phyloP scores from a whole-genome alignment of 2,797 vertebrate species.

The Poliocrania exsul region DNA sequence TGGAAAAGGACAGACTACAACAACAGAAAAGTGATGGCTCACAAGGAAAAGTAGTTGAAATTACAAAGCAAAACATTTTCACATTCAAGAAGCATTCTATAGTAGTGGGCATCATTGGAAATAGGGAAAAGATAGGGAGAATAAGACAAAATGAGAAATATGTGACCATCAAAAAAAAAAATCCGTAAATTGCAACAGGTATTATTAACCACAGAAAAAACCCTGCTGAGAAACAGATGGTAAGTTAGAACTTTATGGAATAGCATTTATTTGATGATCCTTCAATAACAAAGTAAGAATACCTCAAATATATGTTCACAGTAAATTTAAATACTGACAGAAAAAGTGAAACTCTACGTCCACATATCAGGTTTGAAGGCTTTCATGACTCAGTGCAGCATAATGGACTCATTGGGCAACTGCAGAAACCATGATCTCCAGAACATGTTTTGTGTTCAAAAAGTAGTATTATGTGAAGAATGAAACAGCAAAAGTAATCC shows the following conservation, averaged over 20 bases:
- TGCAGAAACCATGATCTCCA: accelerated
- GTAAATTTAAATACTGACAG: not conserved
- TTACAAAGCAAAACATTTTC: not conserved
- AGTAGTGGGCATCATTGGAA: accelerated
- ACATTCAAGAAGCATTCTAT: accelerated
- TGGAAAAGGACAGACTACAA: not conserved
- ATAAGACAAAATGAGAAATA: not conserved
- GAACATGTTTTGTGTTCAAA: accelerated
- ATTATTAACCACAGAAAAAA: accelerated
- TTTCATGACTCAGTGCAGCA: accelerated
- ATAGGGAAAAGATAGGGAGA: accelerated
- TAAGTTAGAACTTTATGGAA: accelerated
- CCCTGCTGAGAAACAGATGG: accelerated
- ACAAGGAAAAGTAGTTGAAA: not conserved
- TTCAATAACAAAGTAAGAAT: not conserved
- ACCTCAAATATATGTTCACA: accelerated
- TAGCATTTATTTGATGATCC: accelerated
- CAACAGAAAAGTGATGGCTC: accelerated
- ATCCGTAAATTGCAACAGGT: accelerated
- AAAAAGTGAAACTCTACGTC: accelerated
- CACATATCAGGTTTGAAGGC: accelerated
- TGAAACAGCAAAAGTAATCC: accelerated
- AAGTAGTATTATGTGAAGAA: not conserved
- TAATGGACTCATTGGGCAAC: accelerated
- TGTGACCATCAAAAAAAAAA: not conserved